phyloP scores from a whole-genome alignment of 2,888 invertebrate genomes.

The Papilio demoleus region DNA sequence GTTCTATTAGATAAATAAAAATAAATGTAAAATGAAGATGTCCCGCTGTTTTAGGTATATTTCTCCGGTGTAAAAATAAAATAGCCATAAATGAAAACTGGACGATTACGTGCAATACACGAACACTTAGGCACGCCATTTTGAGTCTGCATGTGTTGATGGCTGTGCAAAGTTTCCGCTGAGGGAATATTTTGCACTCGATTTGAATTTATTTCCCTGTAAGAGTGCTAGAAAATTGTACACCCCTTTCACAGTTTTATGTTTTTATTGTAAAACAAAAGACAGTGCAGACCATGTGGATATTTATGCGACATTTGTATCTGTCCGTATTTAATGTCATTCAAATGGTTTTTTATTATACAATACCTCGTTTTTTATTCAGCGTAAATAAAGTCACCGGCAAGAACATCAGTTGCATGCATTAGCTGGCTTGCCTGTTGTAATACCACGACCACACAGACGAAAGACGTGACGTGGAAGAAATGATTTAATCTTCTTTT shows the following conservation, averaged over 20 bases:
- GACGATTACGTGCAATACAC: not conserved
- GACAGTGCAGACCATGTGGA: not conserved
- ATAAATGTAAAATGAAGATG: not conserved
- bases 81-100: not conserved
- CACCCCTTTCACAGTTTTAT: not conserved
- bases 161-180: not conserved
- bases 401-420: too few species aligned
- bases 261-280: not conserved
- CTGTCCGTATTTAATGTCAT: too few species aligned
- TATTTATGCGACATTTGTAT: too few species aligned
- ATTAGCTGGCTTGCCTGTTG: too few species aligned
- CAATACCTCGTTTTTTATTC: too few species aligned
- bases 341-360: too few species aligned
- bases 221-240: constrained; percentile 11
- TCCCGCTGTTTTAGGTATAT: not conserved
- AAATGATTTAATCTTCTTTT: too few species aligned
- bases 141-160: constrained; percentile 15
- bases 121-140: constrained; percentile 4
- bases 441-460: too few species aligned
- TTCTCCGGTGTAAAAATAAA: not conserved
- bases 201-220: constrained; percentile 60
- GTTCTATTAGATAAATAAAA: not conserved
- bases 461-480: too few species aligned
- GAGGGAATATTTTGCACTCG: constrained; percentile 52
- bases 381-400: too few species aligned